phyloP scores from a whole-genome alignment of 2,888 invertebrate species.

The Dicycla oo region DNA sequence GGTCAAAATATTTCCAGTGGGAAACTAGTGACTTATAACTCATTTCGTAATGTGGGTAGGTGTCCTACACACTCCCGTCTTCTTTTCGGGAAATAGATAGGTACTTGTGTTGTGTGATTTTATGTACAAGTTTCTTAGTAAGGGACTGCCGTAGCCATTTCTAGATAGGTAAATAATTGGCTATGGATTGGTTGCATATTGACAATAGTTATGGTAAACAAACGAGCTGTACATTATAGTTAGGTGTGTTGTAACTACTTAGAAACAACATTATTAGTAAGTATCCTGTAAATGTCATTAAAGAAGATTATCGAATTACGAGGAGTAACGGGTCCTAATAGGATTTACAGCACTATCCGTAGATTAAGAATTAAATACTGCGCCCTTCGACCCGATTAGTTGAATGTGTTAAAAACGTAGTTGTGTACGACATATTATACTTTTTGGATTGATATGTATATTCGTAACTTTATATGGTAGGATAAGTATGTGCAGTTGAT shows the following conservation, averaged over 20 bases:
- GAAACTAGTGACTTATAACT: not conserved
- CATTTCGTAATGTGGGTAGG: not conserved
- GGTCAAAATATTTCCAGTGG: not conserved
- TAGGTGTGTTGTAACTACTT: not conserved
- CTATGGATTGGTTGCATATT: too few species aligned
- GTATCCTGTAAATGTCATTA: constrained; percentile 6
- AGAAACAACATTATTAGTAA: not conserved
- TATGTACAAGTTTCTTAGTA: not conserved
- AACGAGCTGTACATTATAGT: not conserved
- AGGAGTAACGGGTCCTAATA: constrained; percentile 14
- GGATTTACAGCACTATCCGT: constrained; percentile 22
- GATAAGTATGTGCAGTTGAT: too few species aligned
- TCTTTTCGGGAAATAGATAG: not conserved
- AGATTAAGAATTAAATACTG: constrained; percentile 31
- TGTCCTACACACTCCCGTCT: not conserved
- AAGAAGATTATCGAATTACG: constrained; percentile 19
- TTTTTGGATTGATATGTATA: not conserved
- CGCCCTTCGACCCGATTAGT: not conserved
- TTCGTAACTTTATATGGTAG: not conserved
- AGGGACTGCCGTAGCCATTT: not conserved
- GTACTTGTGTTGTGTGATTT: not conserved
- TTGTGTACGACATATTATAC: not conserved
- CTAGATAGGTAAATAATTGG: not conserved
- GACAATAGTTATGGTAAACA: not conserved
- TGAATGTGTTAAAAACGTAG: not conserved